Evolutionary conservation across 2,888 invertebrate genomes (phyloP).

Genomic region (Disparrhopalites patrizii): DNA sequence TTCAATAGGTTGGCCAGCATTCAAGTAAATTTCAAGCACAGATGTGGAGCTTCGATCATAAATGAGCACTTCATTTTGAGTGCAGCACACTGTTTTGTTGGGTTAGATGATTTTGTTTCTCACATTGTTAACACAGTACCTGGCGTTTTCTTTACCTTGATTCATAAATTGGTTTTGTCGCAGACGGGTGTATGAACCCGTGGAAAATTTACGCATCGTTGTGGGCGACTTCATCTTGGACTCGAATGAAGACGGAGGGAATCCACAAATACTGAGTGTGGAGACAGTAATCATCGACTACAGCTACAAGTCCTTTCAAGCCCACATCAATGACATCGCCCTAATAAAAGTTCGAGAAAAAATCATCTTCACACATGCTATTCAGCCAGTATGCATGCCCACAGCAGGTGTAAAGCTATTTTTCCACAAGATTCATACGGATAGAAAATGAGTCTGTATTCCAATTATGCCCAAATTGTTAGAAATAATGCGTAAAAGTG

Average conservation of each 20-base stretch:
- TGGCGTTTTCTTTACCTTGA: background rate
- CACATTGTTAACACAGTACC: background rate
- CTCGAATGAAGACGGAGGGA: conserved; percentile 34
- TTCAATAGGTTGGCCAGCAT: conserved; percentile 35
- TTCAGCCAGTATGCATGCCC: conserved; percentile 44
- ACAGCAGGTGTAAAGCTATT: conserved; percentile 28
- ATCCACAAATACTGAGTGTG: conserved; percentile 33
- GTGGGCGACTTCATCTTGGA: conserved; percentile 41
- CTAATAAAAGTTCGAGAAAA: conserved; percentile 32
- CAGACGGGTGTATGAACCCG: conserved; percentile 34
- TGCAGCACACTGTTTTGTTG: conserved; percentile 43
- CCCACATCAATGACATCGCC: conserved; percentile 45
- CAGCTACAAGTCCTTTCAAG: conserved; percentile 41
- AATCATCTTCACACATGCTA: conserved; percentile 34
- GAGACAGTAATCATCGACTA: conserved; percentile 39
- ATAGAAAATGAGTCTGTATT: no score
- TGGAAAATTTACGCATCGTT: conserved; percentile 34
- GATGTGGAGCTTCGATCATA: conserved; percentile 43
- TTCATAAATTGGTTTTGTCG: background rate
- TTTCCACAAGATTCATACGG: no score
- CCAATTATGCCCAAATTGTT: no score
- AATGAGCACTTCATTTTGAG: conserved; percentile 38
- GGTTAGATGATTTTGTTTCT: conserved; percentile 21
- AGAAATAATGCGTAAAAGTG: no score
- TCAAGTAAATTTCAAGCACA: conserved; percentile 33